phyloP scores from a whole-genome alignment of 2,888 invertebrate species.

The Malachius bipustulatus region DNA sequence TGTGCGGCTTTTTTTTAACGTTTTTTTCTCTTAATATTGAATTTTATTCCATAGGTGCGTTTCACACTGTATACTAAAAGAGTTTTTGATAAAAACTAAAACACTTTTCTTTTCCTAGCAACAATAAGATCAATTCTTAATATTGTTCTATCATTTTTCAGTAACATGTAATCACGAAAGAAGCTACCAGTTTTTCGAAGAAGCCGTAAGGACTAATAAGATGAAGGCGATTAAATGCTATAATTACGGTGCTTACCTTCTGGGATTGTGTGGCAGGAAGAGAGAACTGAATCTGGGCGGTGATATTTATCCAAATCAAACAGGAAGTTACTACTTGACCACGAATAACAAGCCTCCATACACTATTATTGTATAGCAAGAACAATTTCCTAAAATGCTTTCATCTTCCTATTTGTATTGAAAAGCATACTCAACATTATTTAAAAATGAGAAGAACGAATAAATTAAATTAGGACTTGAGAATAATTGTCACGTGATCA shows the following conservation, averaged over 20 bases:
- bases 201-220: conserved; percentile 7
- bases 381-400: not conserved
- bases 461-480: too few relatives aligned
- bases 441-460: too few relatives aligned
- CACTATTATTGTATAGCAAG: not conserved
- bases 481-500: too few relatives aligned
- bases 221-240: not conserved
- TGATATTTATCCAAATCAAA: conserved; percentile 1
- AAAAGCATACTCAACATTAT: too few relatives aligned
- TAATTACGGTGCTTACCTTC: not conserved
- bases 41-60: too few relatives aligned
- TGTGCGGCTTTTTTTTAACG: too few relatives aligned
- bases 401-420: not conserved
- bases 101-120: too few relatives aligned
- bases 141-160: too few relatives aligned
- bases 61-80: too few relatives aligned
- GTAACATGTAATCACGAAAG: conserved; percentile 11
- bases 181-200: conserved; percentile 10
- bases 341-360: not conserved
- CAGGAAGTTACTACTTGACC: not conserved
- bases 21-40: too few relatives aligned
- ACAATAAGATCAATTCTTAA: not conserved
- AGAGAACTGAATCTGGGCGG: not conserved
- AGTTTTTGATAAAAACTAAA: too few relatives aligned
- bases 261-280: conserved; percentile 1